A percentile compares a stretch with the other conserved stretches of the same genome.
These are phyloP conservation scores for Sebastes steindachneri DNA, from an alignment of 2,797 vertebrate species.

Conservation along the genomic window DNA sequence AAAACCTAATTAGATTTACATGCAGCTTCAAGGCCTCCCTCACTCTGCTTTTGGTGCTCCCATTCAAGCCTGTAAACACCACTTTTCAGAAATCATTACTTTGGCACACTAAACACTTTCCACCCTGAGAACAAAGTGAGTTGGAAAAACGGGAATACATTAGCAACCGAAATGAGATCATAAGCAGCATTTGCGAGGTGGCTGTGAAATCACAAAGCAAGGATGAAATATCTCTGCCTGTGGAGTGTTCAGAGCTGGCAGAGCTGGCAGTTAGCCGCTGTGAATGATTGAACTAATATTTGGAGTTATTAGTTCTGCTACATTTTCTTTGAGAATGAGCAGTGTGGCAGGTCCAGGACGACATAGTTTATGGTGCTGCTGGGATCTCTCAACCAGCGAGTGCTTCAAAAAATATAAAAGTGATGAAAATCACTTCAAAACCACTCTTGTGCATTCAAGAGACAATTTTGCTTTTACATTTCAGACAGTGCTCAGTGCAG, in stretches of 20 bases:
- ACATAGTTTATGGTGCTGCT: slow-evolving; percentile 55
- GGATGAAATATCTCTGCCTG: slow-evolving; percentile 73
- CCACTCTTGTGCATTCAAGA: slow-evolving; percentile 49
- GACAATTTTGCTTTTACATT: slow-evolving; percentile 50
- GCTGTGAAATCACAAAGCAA: slow-evolving; percentile 77
- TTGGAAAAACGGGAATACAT: slow-evolving; percentile 70
- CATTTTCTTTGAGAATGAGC: slow-evolving; percentile 69
- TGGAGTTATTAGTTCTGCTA: slow-evolving; percentile 79
- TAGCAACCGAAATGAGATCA: slow-evolving; percentile 81
- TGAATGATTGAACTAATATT: slow-evolving; percentile 77
- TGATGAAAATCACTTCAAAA: slow-evolving; percentile 64
- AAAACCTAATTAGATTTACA: slow-evolving; percentile 80
- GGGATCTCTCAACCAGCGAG: slow-evolving; percentile 56
- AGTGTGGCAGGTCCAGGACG: slow-evolving; percentile 55
- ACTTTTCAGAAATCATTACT: slow-evolving; percentile 77
- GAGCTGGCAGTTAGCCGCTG: slow-evolving; percentile 62
- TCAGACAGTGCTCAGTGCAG: slow-evolving; percentile 10
- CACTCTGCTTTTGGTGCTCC: slow-evolving; percentile 57
- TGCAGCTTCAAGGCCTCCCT: slow-evolving; percentile 61
- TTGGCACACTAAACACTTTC: slow-evolving; percentile 73
- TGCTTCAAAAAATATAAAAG: slow-evolving; percentile 55
- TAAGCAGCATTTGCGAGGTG: slow-evolving; percentile 71
- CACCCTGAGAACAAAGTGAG: slow-evolving; percentile 72
- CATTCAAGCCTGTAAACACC: slow-evolving; percentile 75
- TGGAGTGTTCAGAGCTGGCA: slow-evolving; percentile 49